Conservation (phyloP, 1,140 invertebrate species). For the Magallana ariakensis region DNA sequence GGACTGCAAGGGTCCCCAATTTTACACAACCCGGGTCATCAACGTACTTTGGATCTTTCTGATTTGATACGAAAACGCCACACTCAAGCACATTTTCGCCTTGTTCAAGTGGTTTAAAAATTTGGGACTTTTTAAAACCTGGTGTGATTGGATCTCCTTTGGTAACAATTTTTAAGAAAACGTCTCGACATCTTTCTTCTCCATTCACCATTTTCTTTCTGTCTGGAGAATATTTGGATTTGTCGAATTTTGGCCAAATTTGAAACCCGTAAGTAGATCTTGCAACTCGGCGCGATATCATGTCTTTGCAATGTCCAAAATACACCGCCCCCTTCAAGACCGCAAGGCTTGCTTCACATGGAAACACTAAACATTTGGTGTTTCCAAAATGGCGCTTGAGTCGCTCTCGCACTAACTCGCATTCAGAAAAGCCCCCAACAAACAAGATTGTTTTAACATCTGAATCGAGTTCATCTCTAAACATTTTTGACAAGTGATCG, state of each 20-base stretch:
- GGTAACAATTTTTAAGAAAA: conserved; percentile 15
- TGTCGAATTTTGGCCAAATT: conserved; percentile 11
- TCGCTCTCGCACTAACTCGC: conserved; percentile 23
- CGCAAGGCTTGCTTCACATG: conserved; percentile 27
- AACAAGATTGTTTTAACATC: conserved; percentile 28
- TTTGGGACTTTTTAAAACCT: not conserved
- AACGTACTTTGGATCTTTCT: conserved; percentile 29
- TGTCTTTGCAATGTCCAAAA: conserved; percentile 11
- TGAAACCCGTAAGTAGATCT: conserved; percentile 39
- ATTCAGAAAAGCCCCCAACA: conserved; percentile 49
- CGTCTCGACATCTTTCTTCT: conserved; percentile 5
- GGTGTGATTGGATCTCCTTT: conserved; percentile 24
- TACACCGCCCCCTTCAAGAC: conserved; percentile 50
- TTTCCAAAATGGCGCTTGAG: not conserved
- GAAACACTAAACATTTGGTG: conserved; percentile 21
- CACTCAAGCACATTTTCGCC: not conserved
- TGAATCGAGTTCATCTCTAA: not conserved
- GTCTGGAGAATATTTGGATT: not conserved
- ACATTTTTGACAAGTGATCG: conserved; percentile 35
- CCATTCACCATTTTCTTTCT: not conserved
- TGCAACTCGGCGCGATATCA: not conserved
- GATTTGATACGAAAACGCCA: not conserved
- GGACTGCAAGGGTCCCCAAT: not conserved
- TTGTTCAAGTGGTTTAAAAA: not conserved
- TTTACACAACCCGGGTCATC: conserved; percentile 22